These are phyloP conservation scores for Poliocrania exsul DNA, from an alignment of 2,797 vertebrate species.

Conservation along the genomic window DNA sequence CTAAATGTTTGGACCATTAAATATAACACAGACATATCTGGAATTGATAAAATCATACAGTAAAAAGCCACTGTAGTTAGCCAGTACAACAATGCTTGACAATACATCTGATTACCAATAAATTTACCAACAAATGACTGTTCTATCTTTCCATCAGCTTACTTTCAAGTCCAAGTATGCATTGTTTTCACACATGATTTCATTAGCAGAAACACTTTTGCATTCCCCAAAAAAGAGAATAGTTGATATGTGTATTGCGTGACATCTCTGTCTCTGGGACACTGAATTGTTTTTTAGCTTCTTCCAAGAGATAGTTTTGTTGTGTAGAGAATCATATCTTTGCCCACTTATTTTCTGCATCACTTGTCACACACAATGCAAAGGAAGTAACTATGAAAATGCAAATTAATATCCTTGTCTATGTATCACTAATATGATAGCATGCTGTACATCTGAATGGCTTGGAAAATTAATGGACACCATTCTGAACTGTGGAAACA, in stretches of 20 bases:
- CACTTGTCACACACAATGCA: slow-evolving; percentile 1
- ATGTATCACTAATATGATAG: neutral
- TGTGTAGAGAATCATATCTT: slow-evolving; percentile 1
- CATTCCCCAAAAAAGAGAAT: neutral
- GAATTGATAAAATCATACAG: neutral
- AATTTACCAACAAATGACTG: neutral
- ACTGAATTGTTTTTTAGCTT: neutral
- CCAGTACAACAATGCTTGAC: neutral
- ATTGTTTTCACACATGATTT: slow-evolving; percentile 21
- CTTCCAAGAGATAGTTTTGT: neutral
- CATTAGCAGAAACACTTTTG: neutral
- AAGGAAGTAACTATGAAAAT: slow-evolving; percentile 46
- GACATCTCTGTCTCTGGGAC: neutral
- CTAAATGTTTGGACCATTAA: neutral
- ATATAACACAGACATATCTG: neutral
- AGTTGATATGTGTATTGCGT: neutral
- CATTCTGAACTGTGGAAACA: neutral
- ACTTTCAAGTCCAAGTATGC: slow-evolving; percentile 26
- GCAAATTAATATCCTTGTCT: neutral
- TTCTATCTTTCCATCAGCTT: neutral
- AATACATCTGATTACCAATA: neutral
- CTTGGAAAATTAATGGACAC: slow-evolving; percentile 1
- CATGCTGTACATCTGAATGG: neutral
- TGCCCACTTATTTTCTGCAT: slow-evolving; percentile 33
- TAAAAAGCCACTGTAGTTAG: neutral